A percentile compares a stretch with the other conserved stretches of the same genome.
phyloP scores from a whole-genome alignment of 2,888 invertebrate species.

The Petrolisthes cinctipes region DNA sequence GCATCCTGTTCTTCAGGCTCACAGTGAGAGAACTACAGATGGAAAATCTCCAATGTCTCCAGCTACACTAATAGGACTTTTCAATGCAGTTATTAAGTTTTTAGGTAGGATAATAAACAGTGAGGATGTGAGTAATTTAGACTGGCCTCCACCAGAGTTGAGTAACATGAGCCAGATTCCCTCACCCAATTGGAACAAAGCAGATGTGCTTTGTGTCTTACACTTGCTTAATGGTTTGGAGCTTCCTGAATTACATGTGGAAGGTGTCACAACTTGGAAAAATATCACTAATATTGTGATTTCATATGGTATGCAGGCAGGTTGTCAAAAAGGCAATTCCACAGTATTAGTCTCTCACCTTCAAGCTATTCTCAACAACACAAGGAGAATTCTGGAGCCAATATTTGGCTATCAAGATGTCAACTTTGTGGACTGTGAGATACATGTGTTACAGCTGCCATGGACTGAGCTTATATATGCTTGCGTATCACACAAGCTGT shows the following conservation, averaged over 20 bases:
- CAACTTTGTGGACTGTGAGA: not conserved
- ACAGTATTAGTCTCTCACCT: slow-evolving; percentile 35
- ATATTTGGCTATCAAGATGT: slow-evolving; percentile 8
- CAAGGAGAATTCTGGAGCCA: slow-evolving; percentile 16
- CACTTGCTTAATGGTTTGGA: slow-evolving; percentile 2
- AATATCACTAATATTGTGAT: slow-evolving; percentile 1
- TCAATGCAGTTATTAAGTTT: slow-evolving; percentile 32
- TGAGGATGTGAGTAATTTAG: slow-evolving; percentile 11
- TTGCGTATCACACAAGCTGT: slow-evolving; percentile 32
- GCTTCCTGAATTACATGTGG: slow-evolving; percentile 28
- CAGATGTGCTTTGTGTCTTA: not conserved
- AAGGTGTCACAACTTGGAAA: slow-evolving; percentile 8
- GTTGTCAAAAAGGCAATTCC: not conserved
- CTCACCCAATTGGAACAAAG: slow-evolving; percentile 40
- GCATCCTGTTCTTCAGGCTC: slow-evolving; percentile 23
- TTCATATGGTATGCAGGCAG: slow-evolving; percentile 20
- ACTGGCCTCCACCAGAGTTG: slow-evolving; percentile 54
- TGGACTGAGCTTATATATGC: slow-evolving; percentile 48
- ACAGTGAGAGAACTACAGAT: slow-evolving; percentile 33
- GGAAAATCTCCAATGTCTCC: slow-evolving; percentile 40
- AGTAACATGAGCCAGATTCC: slow-evolving; percentile 29
- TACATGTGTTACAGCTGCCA: slow-evolving; percentile 42
- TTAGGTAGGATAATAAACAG: slow-evolving; percentile 17
- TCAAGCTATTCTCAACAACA: slow-evolving; percentile 19
- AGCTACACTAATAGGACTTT: slow-evolving; percentile 31